Base-by-base conservation (phyloP, 2,797 vertebrate genomes). In the Sarcoramphus papa region DNA sequence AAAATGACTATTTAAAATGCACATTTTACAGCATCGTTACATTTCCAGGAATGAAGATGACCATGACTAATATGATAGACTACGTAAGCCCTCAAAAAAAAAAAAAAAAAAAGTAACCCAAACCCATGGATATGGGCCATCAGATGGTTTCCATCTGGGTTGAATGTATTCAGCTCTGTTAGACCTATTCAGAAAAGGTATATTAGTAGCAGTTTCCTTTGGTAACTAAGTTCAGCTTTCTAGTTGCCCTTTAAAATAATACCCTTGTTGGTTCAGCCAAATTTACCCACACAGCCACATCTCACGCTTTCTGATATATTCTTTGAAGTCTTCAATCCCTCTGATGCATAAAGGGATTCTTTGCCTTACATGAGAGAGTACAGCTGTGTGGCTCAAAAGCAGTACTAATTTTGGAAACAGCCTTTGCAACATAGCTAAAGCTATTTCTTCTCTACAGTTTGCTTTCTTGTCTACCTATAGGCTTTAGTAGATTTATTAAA, bases 391-490 rank as follows among this genome's bases (percentile, higher is more conserved):
- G 95, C 83, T 93, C 85, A 96, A 85, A 96, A 96, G 87, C 89
- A 95, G 82, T 10, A 60, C 94, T 97, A 97, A 97, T 94, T 97
- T 96, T 96, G 96, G 96, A 96, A 96, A 86, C 94, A 93, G 95
- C 82, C 77, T 95, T 93, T 94, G 89, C 94, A 85, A 87, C 85
- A 68, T 19, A 79, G 88, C 91, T 75, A 51, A 77, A 93, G 85
- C 92, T 91, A 50, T 54, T 96, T 92, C 89, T 95, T 90, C 83
- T 77, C 89, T 41, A 50, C 76, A 56, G 48, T 73, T 88, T 76
- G 89, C 80, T 68, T 82, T 69, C 89, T 94, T 76, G 54, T 72
- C 85, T 92, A 78, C 90, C 83, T 93, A 86, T 40, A 86, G 90
- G 40, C 27, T 94, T 91, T 88, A 95, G 86, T 54, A 93, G 57